Percentiles rank a stretch among this genome's conserved stretches.
These are phyloP conservation scores for Chaetodon auriga DNA, from an alignment of 2,113 vertebrate species.

Conservation along the genomic window DNA sequence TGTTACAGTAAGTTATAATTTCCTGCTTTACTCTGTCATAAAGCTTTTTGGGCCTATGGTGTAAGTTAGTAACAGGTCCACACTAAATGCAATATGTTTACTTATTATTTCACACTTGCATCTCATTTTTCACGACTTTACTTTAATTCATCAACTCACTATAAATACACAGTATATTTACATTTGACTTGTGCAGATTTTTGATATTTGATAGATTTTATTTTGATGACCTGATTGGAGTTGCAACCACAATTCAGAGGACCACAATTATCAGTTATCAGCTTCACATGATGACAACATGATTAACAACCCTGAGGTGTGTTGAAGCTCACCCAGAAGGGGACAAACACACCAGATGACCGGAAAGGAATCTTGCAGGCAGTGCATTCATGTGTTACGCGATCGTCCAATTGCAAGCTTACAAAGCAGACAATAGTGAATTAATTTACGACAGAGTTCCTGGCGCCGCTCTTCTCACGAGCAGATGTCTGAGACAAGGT, in stretches of 20 bases:
- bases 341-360: constrained; percentile 28
- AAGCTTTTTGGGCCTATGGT: background rate
- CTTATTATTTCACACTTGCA: background rate
- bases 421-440: constrained; percentile 78
- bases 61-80: background rate
- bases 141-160: background rate
- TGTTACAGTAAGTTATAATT: background rate
- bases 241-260: background rate
- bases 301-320: constrained; percentile 3
- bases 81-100: background rate
- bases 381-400: constrained; percentile 54
- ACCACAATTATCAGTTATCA: background rate
- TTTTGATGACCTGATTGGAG: background rate
- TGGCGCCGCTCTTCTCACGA: constrained; percentile 61
- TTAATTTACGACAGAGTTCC: constrained; percentile 80
- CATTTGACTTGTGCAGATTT: background rate
- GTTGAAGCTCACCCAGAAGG: background rate
- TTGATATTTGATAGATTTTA: background rate
- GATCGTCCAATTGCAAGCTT: constrained; percentile 66
- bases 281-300: constrained; percentile 6
- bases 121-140: background rate
- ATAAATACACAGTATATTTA: background rate
- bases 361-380: constrained; percentile 49
- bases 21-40: background rate
- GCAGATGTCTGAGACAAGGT: constrained; percentile 81